Percentiles rank a stretch among this genome's conserved stretches.
Evolutionary conservation across 1,140 invertebrate species (phyloP).

Genomic region (Plutomurus gul): DNA sequence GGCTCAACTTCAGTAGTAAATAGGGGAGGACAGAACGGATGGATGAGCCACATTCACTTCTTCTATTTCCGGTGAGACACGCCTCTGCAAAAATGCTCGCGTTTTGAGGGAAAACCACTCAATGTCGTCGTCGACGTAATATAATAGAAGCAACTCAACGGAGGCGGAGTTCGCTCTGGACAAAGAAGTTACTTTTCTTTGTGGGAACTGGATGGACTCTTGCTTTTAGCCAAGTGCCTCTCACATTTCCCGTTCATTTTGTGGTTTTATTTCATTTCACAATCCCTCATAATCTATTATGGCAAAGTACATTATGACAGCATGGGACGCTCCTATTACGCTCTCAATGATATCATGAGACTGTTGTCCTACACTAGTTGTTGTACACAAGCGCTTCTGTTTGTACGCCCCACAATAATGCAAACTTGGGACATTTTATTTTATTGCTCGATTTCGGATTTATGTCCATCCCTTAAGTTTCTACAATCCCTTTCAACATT

Average conservation of each 20-base stretch:
- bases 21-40: conserved; percentile 24
- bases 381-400: background rate
- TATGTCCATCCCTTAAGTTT: background rate
- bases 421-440: background rate
- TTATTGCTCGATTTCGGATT: background rate
- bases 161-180: conserved; percentile 15
- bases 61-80: conserved; percentile 19
- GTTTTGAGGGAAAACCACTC: conserved; percentile 25
- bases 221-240: conserved; percentile 28
- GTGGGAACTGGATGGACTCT: conserved; percentile 27
- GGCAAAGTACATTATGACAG: conserved; percentile 24
- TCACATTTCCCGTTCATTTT: conserved; percentile 29
- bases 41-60: conserved; percentile 28
- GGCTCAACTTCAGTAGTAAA: background rate
- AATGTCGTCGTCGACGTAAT: background rate
- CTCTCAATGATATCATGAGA: background rate
- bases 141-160: conserved; percentile 25
- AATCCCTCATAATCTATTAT: conserved; percentile 24
- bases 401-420: background rate
- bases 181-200: conserved; percentile 29
- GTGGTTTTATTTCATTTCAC: conserved; percentile 22
- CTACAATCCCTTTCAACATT: background rate
- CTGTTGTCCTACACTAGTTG: background rate
- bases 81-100: conserved; percentile 23
- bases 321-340: background rate